A percentile compares a stretch with the other conserved stretches of the same genome.
Evolutionary conservation across 2,797 vertebrate species (phyloP).

Genomic region (Sphenopsis melanotis): DNA sequence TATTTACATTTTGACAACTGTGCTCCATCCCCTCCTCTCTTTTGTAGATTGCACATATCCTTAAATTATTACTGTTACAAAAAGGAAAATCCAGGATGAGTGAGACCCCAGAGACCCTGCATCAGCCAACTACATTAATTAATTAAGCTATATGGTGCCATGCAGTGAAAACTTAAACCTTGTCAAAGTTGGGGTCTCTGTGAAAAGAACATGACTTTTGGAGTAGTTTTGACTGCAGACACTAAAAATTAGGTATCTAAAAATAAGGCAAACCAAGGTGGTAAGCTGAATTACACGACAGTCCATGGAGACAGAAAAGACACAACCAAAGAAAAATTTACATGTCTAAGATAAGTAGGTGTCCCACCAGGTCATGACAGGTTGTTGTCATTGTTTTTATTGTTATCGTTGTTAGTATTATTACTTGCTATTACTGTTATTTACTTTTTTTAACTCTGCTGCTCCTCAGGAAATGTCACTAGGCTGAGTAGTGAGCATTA

Average conservation of each 20-base stretch:
- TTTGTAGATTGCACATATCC: neutral
- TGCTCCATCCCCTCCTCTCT: neutral
- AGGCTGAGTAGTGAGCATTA: neutral
- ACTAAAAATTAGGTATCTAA: neutral
- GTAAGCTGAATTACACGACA: neutral
- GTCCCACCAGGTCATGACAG: neutral
- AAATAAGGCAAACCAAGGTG: neutral
- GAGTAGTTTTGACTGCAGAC: neutral
- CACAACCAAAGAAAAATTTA: neutral
- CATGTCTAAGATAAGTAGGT: neutral
- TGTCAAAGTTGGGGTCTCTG: neutral
- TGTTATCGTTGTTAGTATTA: neutral
- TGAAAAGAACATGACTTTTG: neutral
- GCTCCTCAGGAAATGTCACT: neutral
- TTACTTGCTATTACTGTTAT: neutral
- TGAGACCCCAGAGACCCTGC: neutral
- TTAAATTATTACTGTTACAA: slow-evolving; percentile 1
- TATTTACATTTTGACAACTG: slow-evolving; percentile 19
- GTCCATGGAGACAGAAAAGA: neutral
- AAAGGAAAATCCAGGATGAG: slow-evolving; percentile 2
- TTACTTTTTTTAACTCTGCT: neutral
- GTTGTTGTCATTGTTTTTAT: neutral
- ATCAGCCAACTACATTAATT: neutral
- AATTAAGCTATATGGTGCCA: neutral
- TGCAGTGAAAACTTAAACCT: neutral